These are phyloP conservation scores for Zoanthus sociatus DNA, from an alignment of 92 coral and sea anemone species.

Conservation along the genomic window DNA sequence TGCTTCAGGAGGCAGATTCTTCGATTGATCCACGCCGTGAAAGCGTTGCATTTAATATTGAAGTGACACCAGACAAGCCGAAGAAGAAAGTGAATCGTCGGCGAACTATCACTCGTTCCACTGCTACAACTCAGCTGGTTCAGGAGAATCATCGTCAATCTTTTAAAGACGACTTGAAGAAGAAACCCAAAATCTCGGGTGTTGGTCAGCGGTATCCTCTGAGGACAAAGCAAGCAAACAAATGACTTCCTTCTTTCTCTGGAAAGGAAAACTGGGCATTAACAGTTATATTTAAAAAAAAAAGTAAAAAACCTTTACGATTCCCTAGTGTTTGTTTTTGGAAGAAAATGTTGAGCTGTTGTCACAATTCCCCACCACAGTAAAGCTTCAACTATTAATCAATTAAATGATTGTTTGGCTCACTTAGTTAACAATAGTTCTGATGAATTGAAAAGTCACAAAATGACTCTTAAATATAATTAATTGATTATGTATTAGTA, in stretches of 20 bases:
- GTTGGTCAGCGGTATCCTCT: conserved; percentile 67
- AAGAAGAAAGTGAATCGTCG: conserved; percentile 66
- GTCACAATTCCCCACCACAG: no score
- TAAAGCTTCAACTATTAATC: no score
- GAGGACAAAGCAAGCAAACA: conserved; percentile 60
- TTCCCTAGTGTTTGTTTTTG: no score
- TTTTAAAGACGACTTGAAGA: conserved; percentile 63
- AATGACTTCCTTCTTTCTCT: neutral
- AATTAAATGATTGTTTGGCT: no score
- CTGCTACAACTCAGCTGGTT: conserved; percentile 72
- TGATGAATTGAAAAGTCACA: no score
- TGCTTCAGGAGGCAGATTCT: conserved; percentile 13
- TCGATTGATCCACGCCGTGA: conserved; percentile 62
- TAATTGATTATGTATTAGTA: no score
- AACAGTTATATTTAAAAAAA: neutral
- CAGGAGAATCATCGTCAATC: conserved; percentile 58
- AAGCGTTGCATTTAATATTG: conserved; percentile 83
- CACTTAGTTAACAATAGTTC: no score
- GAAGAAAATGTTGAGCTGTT: no score
- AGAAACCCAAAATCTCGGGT: conserved; percentile 20
- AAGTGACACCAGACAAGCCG: conserved; percentile 79
- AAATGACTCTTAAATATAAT: no score
- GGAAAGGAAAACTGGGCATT: neutral
- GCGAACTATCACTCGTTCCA: conserved; percentile 81
- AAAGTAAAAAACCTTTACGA: neutral